Evolutionary conservation across 2,888 invertebrate species (phyloP).

Genomic region (Euclidia mi): DNA sequence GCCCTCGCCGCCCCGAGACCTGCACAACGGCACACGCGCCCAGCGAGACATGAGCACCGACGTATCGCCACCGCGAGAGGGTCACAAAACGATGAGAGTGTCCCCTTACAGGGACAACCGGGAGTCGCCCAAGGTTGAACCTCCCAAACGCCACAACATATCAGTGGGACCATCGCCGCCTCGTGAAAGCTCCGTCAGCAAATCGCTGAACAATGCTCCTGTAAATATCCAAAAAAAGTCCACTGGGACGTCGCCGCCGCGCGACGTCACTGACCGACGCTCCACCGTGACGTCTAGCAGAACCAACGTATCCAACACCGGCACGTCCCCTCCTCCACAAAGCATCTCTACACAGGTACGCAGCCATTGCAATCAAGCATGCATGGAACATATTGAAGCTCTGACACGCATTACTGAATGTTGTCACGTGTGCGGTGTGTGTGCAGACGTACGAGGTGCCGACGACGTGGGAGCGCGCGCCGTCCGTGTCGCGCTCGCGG

Average conservation of each 20-base stretch:
- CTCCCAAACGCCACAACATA: conserved; percentile 68
- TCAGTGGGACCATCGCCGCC: conserved; percentile 81
- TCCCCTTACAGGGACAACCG: conserved; percentile 61
- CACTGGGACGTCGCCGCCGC: conserved; percentile 87
- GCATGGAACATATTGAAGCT: too few relatives aligned
- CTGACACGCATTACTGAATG: too few relatives aligned
- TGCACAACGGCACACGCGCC: conserved; percentile 35
- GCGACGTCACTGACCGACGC: conserved; percentile 61
- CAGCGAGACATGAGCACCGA: conserved; percentile 46
- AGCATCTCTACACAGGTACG: conserved; percentile 95
- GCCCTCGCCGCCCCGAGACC: conserved; percentile 80
- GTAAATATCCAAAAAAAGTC: conserved; percentile 77
- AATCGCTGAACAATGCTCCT: conserved; percentile 55
- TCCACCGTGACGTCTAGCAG: conserved; percentile 62
- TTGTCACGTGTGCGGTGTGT: background rate
- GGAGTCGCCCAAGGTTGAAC: conserved; percentile 41
- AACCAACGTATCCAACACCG: conserved; percentile 90
- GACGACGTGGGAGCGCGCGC: conserved; percentile 73
- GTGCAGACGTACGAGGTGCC: conserved; percentile 87
- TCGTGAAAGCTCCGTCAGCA: conserved; percentile 70
- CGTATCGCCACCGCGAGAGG: conserved; percentile 56
- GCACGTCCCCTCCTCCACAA: conserved; percentile 96
- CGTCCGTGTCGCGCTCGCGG: conserved; percentile 73
- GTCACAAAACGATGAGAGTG: conserved; percentile 53
- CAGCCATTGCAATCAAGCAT: too few relatives aligned